These are phyloP conservation scores for Botia kubotai DNA, from an alignment of 2,797 vertebrate genomes.

Conservation along the genomic window DNA sequence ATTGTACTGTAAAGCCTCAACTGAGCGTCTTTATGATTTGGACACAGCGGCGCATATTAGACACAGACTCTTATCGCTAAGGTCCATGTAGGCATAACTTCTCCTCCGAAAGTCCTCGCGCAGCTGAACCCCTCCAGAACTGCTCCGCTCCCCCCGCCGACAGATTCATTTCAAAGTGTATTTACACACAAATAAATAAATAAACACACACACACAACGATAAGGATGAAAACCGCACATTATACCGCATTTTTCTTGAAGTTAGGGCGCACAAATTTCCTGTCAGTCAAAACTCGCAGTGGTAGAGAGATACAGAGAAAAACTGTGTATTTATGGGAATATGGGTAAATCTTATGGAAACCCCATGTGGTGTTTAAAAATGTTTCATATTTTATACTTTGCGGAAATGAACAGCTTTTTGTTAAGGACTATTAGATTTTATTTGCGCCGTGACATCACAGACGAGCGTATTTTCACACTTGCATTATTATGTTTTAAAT, in stretches of 20 bases:
- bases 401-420: too few species aligned
- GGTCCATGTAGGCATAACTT: constrained; percentile 46
- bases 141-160: constrained; percentile 13
- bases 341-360: too few species aligned
- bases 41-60: constrained; percentile 54
- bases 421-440: too few species aligned
- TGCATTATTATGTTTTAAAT: too few species aligned
- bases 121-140: constrained; percentile 42
- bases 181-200: constrained; percentile 46
- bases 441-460: too few species aligned
- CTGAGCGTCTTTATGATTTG: constrained; percentile 56
- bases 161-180: constrained; percentile 46
- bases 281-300: constrained; percentile 4
- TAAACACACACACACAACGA: constrained; percentile 16
- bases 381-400: too few species aligned
- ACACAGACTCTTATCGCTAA: constrained; percentile 50
- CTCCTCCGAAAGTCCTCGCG: constrained; percentile 44
- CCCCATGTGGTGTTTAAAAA: too few species aligned
- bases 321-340: too few species aligned
- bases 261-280: constrained; percentile 24
- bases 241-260: constrained; percentile 31
- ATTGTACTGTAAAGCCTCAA: constrained; percentile 44
- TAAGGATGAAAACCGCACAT: constrained; percentile 44
- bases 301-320: too few species aligned
- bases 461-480: too few species aligned